Evolutionary conservation across 2,797 vertebrate genomes (phyloP), one percentile per base, ranked within the genome.

Genomic region (Premnoplex brunnescens): DNA sequence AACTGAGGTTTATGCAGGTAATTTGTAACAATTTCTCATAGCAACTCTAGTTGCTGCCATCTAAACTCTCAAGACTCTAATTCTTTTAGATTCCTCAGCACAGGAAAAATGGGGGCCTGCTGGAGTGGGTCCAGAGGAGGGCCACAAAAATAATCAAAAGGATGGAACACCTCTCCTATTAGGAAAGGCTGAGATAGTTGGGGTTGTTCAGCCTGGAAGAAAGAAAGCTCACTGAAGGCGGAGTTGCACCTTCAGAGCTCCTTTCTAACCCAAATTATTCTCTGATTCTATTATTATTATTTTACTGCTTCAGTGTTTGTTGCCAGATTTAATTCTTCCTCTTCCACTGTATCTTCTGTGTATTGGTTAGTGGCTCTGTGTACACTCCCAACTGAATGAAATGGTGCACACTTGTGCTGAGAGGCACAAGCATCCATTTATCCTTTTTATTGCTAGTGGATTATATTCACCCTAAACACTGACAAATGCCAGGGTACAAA

Each of bases 51-150:
- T 7, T 30, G 43, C 22, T 76, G 54, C 37, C 46, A 27, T 55
- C 26, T 44, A 39, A 90, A 52, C 8, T 30, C 36, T 13, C 10
- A 78, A 32, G 7, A 34, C 22, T 30, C 24, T 71, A 12, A n/a
- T 24, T 46, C 49, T 52, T 83, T 59, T 12, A 52, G 41, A 52
- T 55, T 55, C 21, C n/a, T 66, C 63, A 60, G 41, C 22, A 55
- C 21, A 72, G 52, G 21, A 76, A 72, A 71, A 8, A 22, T 0
- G 0, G 59, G n/a, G 10, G 49, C 0, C 2, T 44, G n/a, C 23
- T 44, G 17, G 11, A 64, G 8, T 5, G 14, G 23, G 27, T 58
- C 30, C 39, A 75, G 39, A 75, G 26, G 22, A 56, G 30, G 19
- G 20, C 21, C 41, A 59, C 20, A 64, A 34, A 69, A 85, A 48